These are phyloP conservation scores for Oasisia sp. DNA, from an alignment of 2,888 invertebrate species.

Conservation along the genomic window DNA sequence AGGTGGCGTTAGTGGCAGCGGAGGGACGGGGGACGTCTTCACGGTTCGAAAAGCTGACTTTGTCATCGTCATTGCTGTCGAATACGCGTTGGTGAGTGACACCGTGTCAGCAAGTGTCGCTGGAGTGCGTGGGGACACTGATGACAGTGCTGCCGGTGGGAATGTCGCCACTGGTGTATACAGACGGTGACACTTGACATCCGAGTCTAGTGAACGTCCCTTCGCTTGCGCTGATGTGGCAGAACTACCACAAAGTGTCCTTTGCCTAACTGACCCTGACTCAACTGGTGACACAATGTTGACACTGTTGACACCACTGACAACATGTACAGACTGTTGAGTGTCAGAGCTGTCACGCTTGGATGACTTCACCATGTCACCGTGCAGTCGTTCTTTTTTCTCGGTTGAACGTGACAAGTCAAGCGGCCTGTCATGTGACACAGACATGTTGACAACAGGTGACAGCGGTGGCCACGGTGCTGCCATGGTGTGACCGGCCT, in stretches of 20 bases:
- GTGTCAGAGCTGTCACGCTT: not conserved
- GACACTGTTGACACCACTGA: not conserved
- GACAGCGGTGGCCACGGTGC: not conserved
- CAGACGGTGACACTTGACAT: not conserved
- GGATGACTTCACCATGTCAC: not conserved
- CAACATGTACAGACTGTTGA: not conserved
- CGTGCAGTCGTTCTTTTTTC: not conserved
- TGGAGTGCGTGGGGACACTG: not conserved
- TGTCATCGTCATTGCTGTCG: not conserved
- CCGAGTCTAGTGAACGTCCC: constrained; percentile 13
- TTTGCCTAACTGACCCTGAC: not conserved
- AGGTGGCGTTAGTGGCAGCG: not conserved
- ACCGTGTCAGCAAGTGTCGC: not conserved
- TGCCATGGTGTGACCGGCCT: not conserved
- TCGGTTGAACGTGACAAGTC: not conserved
- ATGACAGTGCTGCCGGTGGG: not conserved
- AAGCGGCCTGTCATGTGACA: not conserved
- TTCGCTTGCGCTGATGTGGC: not conserved
- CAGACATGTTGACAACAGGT: not conserved
- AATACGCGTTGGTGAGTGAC: not conserved
- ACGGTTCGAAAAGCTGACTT: not conserved
- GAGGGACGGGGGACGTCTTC: constrained; percentile 13
- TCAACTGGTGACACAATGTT: not conserved
- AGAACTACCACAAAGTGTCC: not conserved
- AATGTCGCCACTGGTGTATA: not conserved